phyloP scores from a whole-genome alignment of 2,113 vertebrate species.

The Peromyscus polionotus region DNA sequence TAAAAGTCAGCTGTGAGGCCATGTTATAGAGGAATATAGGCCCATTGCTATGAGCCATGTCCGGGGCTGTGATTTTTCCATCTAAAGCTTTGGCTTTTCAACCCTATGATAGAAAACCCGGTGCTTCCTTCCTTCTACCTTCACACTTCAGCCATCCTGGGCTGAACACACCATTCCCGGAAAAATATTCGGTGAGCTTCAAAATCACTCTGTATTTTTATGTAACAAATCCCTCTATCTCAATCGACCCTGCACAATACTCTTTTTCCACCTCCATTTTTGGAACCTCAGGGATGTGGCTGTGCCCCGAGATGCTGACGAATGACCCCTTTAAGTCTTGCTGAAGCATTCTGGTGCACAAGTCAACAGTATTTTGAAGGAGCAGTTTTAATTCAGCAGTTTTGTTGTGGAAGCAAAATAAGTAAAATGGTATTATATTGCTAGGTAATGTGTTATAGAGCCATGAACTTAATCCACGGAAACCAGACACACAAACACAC shows the following conservation, averaged over 20 bases:
- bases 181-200: background rate
- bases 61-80: background rate
- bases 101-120: background rate
- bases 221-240: background rate
- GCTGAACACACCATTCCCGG: background rate
- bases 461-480: slow-evolving; percentile 22
- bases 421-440: slow-evolving; percentile 20
- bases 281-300: background rate
- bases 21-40: background rate
- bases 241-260: background rate
- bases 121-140: fast-evolving
- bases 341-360: background rate
- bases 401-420: slow-evolving; percentile 64
- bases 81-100: background rate
- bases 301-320: background rate
- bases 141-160: background rate
- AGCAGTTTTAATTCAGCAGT: slow-evolving; percentile 32
- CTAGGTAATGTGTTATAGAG: background rate
- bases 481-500: background rate
- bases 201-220: background rate
- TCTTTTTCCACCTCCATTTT: background rate
- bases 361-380: background rate
- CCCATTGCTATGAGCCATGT: background rate
- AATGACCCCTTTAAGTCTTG: background rate
- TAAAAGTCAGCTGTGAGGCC: slow-evolving; percentile 75